A percentile compares a stretch with the other conserved stretches of the same genome.
phyloP scores from a whole-genome alignment of 2,797 vertebrate species.

The Vipera latastei region DNA sequence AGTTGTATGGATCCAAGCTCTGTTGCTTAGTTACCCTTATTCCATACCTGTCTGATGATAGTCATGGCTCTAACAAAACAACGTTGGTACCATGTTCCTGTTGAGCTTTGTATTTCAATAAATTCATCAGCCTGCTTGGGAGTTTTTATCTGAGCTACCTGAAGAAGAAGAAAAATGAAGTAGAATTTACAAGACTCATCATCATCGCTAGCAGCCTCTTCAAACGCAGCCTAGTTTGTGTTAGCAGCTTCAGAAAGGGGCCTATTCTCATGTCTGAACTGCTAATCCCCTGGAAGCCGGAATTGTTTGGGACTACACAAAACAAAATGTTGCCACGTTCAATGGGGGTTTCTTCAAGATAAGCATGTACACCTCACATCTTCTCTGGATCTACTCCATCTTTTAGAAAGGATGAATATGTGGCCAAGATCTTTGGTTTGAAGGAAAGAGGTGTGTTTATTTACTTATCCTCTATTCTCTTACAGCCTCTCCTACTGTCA shows the following conservation, averaged over 20 bases:
- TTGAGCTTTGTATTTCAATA: conserved; percentile 97
- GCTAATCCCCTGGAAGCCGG: neutral
- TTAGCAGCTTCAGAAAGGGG: conserved; percentile 10
- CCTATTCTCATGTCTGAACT: neutral
- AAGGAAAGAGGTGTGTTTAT: neutral
- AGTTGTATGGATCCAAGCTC: neutral
- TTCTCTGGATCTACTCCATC: neutral
- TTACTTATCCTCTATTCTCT: neutral
- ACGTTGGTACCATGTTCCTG: conserved; percentile 93
- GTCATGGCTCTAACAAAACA: conserved; percentile 91
- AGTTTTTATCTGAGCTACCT: conserved; percentile 94
- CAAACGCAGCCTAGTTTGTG: neutral
- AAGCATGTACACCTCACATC: neutral
- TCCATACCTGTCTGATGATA: conserved; percentile 87
- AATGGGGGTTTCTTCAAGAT: neutral
- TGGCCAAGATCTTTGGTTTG: neutral
- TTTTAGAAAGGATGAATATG: neutral
- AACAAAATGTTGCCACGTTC: neutral
- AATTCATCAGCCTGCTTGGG: conserved; percentile 94
- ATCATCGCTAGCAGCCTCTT: neutral
- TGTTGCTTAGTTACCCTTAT: neutral
- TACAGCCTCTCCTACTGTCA: neutral
- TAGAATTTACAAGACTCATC: neutral
- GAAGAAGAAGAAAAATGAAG: neutral
- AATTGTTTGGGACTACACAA: neutral